A percentile compares a stretch with the other conserved stretches of the same genome.
Conservation (phyloP, 2,888 invertebrate species). For the Catocala fraxini region DNA sequence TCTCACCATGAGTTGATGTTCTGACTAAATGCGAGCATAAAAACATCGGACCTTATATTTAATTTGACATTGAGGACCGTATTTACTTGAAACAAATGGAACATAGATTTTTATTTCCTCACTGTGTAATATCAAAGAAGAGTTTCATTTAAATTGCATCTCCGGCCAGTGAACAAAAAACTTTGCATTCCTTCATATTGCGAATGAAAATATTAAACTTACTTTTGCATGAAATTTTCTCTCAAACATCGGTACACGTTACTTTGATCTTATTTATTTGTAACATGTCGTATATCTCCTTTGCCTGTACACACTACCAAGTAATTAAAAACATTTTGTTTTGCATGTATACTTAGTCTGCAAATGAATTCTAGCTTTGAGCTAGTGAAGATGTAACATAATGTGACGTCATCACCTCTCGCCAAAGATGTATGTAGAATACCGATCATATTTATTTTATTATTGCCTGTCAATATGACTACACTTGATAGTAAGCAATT, state of each 20-base stretch:
- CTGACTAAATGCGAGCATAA: too few relatives aligned
- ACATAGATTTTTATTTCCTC: background rate
- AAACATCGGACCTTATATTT: background rate
- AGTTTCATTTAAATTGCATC: constrained; percentile 10
- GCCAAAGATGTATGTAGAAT: too few relatives aligned
- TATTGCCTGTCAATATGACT: too few relatives aligned
- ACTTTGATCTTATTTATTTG: background rate
- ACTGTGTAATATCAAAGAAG: constrained; percentile 1
- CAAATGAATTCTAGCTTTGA: too few relatives aligned
- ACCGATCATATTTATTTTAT: too few relatives aligned
- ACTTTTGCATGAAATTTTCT: background rate
- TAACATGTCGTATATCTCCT: background rate
- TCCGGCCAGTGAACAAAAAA: constrained; percentile 3
- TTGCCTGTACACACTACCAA: too few relatives aligned
- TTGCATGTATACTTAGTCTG: too few relatives aligned
- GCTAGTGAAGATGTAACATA: too few relatives aligned
- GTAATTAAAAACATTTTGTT: too few relatives aligned
- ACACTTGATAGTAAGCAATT: too few relatives aligned
- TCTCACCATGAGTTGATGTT: too few relatives aligned
- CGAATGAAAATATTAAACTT: constrained; percentile 6
- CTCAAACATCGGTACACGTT: background rate
- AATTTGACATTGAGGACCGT: background rate
- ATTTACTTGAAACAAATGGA: background rate
- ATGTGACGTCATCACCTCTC: too few relatives aligned
- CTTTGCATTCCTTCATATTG: constrained; percentile 2